Conservation (phyloP, 2,113 vertebrate genomes). For the Pseudolaguvia tuberculata region DNA sequence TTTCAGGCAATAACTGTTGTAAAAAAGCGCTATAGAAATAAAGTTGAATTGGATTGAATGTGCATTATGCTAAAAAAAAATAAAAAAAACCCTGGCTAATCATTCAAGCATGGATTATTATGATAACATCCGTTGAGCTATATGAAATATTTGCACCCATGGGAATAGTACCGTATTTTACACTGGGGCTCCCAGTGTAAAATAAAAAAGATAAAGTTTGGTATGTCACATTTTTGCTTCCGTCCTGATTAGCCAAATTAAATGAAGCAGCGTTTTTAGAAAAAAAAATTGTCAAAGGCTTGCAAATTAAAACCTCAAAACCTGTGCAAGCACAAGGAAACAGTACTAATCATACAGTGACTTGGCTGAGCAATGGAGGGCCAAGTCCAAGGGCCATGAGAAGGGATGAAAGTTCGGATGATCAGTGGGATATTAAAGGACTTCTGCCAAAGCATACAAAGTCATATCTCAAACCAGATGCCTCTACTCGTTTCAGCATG, state of each 20-base stretch:
- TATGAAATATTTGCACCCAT: constrained; percentile 1
- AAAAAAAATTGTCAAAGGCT: constrained; percentile 5
- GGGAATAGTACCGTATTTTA: constrained; percentile 5
- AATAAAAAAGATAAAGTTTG: neutral
- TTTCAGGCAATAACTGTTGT: too few species aligned
- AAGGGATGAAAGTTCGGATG: constrained; percentile 21
- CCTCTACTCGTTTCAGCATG: neutral
- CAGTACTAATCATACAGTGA: neutral
- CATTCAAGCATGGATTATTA: constrained; percentile 9
- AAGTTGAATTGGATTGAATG: constrained; percentile 6
- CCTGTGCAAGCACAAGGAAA: constrained; percentile 5
- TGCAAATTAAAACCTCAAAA: constrained; percentile 9
- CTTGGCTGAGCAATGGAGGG: neutral
- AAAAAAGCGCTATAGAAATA: constrained; percentile 2
- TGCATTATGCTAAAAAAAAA: neutral
- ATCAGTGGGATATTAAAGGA: constrained; percentile 15
- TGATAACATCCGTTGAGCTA: neutral
- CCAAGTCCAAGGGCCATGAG: constrained; percentile 6
- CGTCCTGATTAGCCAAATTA: constrained; percentile 11
- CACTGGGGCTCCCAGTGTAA: constrained; percentile 8
- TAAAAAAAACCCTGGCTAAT: constrained; percentile 21
- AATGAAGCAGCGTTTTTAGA: neutral
- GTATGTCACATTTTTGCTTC: constrained; percentile 30
- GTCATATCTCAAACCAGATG: constrained; percentile 40
- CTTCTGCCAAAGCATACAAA: constrained; percentile 38